A percentile compares a stretch with the other conserved stretches of the same genome.
Evolutionary conservation across 2,797 vertebrate species (phyloP).

Genomic region (Lerista edwardsae): DNA sequence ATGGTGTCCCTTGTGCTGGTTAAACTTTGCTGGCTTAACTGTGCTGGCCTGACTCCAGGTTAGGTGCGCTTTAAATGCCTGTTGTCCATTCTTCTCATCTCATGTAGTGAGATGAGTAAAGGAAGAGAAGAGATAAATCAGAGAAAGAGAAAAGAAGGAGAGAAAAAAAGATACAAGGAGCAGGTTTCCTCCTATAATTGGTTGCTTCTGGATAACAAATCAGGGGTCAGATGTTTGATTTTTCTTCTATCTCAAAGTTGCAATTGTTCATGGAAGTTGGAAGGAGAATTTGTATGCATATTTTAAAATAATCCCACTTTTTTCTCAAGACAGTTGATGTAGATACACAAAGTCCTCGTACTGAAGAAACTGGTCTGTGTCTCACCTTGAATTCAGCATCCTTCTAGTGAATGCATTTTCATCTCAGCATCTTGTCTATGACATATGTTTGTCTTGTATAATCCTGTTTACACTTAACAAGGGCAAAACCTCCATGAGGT

Average conservation of each 20-base stretch:
- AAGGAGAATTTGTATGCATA: background rate
- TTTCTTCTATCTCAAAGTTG: background rate
- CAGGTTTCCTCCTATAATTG: background rate
- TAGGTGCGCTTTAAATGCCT: too few species aligned
- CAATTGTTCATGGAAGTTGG: constrained; percentile 8
- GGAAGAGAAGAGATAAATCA: background rate
- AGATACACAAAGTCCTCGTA: background rate
- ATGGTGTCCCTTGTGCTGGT: too few species aligned
- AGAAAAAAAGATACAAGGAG: background rate
- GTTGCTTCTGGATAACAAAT: background rate
- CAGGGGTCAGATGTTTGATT: background rate
- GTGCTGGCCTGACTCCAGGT: too few species aligned
- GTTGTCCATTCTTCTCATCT: background rate
- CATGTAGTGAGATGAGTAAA: too few species aligned
- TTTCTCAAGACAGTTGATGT: background rate
- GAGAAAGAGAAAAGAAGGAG: background rate
- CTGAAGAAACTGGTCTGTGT: background rate
- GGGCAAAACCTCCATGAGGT: background rate
- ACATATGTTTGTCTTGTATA: background rate
- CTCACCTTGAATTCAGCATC: background rate
- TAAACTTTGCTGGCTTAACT: too few species aligned
- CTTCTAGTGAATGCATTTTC: background rate
- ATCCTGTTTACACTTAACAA: background rate
- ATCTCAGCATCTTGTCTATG: constrained; percentile 1
- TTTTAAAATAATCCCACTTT: background rate